Conservation (phyloP, 92 coral and sea anemone genomes). For the Micromussa lordhowensis region DNA sequence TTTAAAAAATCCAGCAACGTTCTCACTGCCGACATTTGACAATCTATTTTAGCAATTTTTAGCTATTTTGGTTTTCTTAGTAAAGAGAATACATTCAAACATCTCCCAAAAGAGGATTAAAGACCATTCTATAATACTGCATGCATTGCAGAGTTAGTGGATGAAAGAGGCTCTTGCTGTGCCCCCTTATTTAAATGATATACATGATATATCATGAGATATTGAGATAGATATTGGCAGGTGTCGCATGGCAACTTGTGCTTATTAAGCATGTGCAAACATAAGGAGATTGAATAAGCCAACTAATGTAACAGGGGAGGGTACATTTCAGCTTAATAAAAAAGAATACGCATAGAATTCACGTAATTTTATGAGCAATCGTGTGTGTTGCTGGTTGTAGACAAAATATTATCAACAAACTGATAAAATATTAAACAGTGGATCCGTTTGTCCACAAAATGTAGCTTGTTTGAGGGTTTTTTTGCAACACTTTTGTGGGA, state of each 20-base stretch:
- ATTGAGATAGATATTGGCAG: background rate
- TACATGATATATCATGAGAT: background rate
- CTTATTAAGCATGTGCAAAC: background rate
- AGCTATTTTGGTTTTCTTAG: too few relatives aligned
- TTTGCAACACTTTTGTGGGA: background rate
- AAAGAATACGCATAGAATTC: background rate
- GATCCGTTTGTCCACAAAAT: background rate
- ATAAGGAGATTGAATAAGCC: background rate
- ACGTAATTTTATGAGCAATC: background rate
- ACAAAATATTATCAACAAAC: background rate
- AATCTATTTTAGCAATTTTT: background rate
- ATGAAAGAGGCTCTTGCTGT: background rate
- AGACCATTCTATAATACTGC: too few relatives aligned
- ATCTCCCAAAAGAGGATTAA: too few relatives aligned
- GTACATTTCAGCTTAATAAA: background rate
- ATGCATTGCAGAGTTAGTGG: too few relatives aligned
- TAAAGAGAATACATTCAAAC: too few relatives aligned
- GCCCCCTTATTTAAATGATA: background rate
- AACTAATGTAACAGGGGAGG: background rate
- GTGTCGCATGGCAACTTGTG: background rate
- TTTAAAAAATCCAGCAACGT: too few relatives aligned
- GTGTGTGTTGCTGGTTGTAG: background rate
- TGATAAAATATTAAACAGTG: background rate
- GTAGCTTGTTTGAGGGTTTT: background rate
- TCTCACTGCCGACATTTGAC: too few relatives aligned